Base-by-base conservation (phyloP, 2,113 vertebrate genomes). In the Strix aluco region DNA sequence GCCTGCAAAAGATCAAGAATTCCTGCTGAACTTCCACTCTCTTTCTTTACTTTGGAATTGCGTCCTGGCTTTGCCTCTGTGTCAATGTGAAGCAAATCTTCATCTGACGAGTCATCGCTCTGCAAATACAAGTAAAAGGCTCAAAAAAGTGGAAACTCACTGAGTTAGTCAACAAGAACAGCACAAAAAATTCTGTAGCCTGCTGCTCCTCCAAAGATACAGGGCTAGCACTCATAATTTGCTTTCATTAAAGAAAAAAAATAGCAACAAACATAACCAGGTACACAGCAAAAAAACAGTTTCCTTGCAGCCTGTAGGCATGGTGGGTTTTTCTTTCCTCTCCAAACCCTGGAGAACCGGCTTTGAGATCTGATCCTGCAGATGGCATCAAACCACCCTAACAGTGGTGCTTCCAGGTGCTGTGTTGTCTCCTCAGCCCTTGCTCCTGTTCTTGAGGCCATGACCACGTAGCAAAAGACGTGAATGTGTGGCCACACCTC, bases 1-100 rank as follows among this genome's bases (percentile, higher is more conserved):
- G 99, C 99, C 97, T 99, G 99, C 94, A 99, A 98, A 95, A 99
- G 98, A 97, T 99, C 99, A 79, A 99, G 98, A 80, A 99, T 99
- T 90, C 99, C 99, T 0, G 99, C 99, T 1, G 98, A 98, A 63
- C 98, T 99, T 87, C 98, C 98, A 1, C 97, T 98, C 82, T 99
- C 99, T 94, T 99, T 99, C 98, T 99, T 99, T 81, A 98, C 98
- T 98, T 99, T 99, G 77, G 99, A 98, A 71, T 99, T 99, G 87
- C 99, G 99, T 86, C 98, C 87, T 1, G 98, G 98, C 96, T 99
- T 99, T 87, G 98, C 96, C 38, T 99, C 99, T 1, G 99, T 99
- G 98, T 99, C 99, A 79, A 99, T 99, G 97, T 99, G 99, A 87
- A 99, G 99, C 5, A 98, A 99, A 97, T 99, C 99, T 96, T 99